Base-by-base conservation (phyloP, 2,113 vertebrate genomes). In the Rhombomys opimus region DNA sequence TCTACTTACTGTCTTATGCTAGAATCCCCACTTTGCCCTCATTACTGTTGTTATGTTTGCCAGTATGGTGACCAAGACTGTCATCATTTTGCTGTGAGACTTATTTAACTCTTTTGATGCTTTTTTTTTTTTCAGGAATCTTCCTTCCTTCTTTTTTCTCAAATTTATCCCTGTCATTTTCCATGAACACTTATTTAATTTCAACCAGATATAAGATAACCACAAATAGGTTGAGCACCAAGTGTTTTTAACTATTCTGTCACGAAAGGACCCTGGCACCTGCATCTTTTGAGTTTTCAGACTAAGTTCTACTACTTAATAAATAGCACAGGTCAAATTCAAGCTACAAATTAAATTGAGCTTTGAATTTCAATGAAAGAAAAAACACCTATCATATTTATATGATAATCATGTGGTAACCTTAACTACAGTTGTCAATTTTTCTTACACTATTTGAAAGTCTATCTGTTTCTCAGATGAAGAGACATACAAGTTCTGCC, bases 1-100 rank as follows among this genome's bases (percentile, higher is more conserved):
- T 96, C 96, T 95, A 23, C 80, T 96, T 97, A 87, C 57, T 68
- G 20, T 59, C 70, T 81, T 75, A 50, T 9, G 5, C 41, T 65
- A 78, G 73, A 25, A 92, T 17, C 82, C 77, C 8, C 27, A 95
- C 77, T 87, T 89, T 77, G 1, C 73, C 30, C 41, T 96, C 30
- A 72, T 46, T 82, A 78, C 67, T 70, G 10, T 20, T 82, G 50
- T 10, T 38, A 75, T 90, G 8, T 87, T 2, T 57, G 20, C 35
- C 50, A 41, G 18, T 75, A 41, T 38, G 35, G 8, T 20, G 67
- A 46, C 87, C 25, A 1, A 12, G 32, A 73, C 15, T 87, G 32
- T 18, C 25, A 59, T 81, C 88, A 92, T n/a, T 27, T 90, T 67
- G 15, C 7, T 95, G 7, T 65, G 46, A 91, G 50, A 86, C 17